These are phyloP conservation scores for Ailuropoda melanoleuca DNA, from an alignment of 2,113 vertebrate species.

Conservation along the genomic window DNA sequence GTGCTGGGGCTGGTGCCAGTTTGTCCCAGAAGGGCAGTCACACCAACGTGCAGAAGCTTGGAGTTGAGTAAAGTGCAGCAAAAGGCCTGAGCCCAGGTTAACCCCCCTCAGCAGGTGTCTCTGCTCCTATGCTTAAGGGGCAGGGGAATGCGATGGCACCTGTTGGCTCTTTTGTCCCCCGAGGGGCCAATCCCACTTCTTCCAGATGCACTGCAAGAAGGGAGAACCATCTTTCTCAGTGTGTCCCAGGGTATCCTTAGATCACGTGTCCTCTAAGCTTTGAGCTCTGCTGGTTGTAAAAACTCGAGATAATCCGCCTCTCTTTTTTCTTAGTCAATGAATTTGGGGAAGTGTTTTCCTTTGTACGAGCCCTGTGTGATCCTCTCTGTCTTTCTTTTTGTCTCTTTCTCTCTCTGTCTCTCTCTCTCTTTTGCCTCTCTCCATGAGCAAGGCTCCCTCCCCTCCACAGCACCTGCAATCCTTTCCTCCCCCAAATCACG, in stretches of 20 bases:
- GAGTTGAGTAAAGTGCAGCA: too few species aligned
- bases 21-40: too few species aligned
- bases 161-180: not conserved
- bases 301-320: not conserved
- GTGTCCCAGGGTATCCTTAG: not conserved
- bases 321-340: not conserved
- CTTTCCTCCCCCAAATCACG: not conserved
- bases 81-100: too few species aligned
- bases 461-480: not conserved
- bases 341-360: not conserved
- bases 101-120: too few species aligned
- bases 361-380: not conserved
- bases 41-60: too few species aligned
- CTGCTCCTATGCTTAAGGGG: not conserved
- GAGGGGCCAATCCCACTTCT: not conserved
- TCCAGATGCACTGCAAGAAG: not conserved
- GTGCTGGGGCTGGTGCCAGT: too few species aligned
- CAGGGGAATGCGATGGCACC: not conserved
- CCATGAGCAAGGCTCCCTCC: not conserved
- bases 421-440: not conserved
- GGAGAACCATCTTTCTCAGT: not conserved
- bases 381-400: not conserved
- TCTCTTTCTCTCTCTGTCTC: not conserved
- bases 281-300: not conserved
- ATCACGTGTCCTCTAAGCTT: not conserved